Conservation (phyloP, 2,113 vertebrate genomes). For the Oenanthe melanoleuca region DNA sequence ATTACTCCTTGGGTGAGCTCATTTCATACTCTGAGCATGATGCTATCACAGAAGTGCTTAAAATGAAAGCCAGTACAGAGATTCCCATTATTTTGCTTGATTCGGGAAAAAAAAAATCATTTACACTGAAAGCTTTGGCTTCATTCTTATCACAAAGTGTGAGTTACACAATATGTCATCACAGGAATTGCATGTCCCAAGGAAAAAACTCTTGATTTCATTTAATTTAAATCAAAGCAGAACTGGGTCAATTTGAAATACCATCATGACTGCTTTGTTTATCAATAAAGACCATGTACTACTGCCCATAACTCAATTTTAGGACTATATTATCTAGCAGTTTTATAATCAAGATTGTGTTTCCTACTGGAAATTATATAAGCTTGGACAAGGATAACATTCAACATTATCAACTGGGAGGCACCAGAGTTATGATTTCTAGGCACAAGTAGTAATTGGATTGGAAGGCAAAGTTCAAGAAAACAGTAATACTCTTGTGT, state of each 20-base stretch:
- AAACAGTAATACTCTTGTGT: conserved; percentile 43
- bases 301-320: not conserved
- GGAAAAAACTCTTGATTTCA: not conserved
- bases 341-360: not conserved
- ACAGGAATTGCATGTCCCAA: not conserved
- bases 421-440: conserved; percentile 33
- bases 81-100: not conserved
- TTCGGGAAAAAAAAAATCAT: fast-evolving
- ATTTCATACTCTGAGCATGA: not conserved
- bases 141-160: not conserved
- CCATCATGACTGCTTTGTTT: not conserved
- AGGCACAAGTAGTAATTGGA: conserved; percentile 1
- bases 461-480: conserved; percentile 58
- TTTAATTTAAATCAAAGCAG: not conserved
- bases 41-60: not conserved
- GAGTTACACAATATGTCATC: not conserved
- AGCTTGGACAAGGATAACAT: not conserved
- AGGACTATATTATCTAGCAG: not conserved
- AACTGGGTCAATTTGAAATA: not conserved
- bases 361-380: not conserved
- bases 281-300: not conserved
- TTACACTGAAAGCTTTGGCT: not conserved
- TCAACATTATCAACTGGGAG: not conserved
- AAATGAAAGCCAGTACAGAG: not conserved
- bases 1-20: not conserved